Evolutionary conservation across 2,888 invertebrate genomes (phyloP).

Genomic region (Myopa tessellatipennis): DNA sequence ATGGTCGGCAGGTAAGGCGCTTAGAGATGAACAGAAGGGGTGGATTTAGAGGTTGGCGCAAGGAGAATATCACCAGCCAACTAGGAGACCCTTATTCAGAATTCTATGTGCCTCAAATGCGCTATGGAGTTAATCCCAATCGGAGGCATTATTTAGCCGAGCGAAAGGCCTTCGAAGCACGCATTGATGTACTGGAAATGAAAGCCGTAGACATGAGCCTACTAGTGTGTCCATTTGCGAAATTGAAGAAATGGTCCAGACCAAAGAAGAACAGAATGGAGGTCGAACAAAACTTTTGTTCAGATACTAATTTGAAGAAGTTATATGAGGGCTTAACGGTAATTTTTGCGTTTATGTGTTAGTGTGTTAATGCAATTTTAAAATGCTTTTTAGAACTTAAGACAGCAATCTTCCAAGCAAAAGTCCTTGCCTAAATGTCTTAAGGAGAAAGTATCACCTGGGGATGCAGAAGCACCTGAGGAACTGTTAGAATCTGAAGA

Average conservation of each 20-base stretch:
- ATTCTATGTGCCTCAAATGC: constrained; percentile 73
- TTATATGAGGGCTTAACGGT: constrained; percentile 63
- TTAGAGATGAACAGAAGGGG: constrained; percentile 67
- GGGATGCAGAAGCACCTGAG: neutral
- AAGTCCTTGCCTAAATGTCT: constrained; percentile 59
- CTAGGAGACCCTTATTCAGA: constrained; percentile 73
- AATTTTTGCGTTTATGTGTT: constrained; percentile 17
- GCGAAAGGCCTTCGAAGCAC: constrained; percentile 59
- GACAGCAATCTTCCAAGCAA: constrained; percentile 52
- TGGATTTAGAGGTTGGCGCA: constrained; percentile 64
- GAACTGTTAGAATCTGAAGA: neutral
- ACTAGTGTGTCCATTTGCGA: constrained; percentile 59
- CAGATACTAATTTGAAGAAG: constrained; percentile 60
- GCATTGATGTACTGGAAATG: constrained; percentile 62
- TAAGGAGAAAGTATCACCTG: constrained; percentile 2
- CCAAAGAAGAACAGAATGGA: constrained; percentile 61
- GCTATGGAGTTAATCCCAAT: constrained; percentile 76
- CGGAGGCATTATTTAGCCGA: constrained; percentile 70
- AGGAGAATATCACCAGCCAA: constrained; percentile 69
- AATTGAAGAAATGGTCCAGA: constrained; percentile 59
- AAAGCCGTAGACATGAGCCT: constrained; percentile 53
- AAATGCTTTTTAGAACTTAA: constrained; percentile 52
- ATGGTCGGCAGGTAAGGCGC: constrained; percentile 69
- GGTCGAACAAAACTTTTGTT: constrained; percentile 63
- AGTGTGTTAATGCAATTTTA: neutral